A percentile compares a stretch with the other conserved stretches of the same genome.
phyloP scores from a whole-genome alignment of 2,888 invertebrate species.

The Spisula subtruncata region DNA sequence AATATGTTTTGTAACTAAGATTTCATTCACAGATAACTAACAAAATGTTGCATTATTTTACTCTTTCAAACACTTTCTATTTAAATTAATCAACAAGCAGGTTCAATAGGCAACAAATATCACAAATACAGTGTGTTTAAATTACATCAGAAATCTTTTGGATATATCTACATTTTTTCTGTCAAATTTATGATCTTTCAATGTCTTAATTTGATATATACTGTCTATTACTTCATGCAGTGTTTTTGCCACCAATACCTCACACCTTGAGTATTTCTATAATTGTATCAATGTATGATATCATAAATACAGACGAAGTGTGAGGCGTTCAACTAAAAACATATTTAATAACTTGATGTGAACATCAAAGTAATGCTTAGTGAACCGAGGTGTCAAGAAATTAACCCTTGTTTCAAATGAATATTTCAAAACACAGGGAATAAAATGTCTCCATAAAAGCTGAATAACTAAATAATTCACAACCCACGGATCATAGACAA shows the following conservation, averaged over 20 bases:
- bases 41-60: too few relatives aligned
- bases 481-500: not conserved
- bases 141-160: not conserved
- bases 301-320: not conserved
- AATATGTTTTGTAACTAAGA: too few relatives aligned
- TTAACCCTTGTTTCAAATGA: slow-evolving; percentile 16
- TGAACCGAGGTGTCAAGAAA: not conserved
- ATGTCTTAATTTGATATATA: not conserved
- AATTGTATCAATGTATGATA: not conserved
- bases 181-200: not conserved
- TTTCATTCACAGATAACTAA: too few relatives aligned
- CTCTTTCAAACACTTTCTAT: too few relatives aligned
- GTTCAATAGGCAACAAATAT: too few relatives aligned
- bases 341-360: not conserved
- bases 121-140: too few relatives aligned
- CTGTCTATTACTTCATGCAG: too few relatives aligned
- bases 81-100: too few relatives aligned
- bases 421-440: not conserved
- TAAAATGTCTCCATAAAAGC: not conserved
- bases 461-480: not conserved
- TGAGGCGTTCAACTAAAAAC: not conserved
- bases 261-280: not conserved
- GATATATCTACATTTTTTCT: not conserved
- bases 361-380: not conserved
- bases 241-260: not conserved